These are phyloP conservation scores for Cyclophora punctaria DNA, from an alignment of 2,888 invertebrate species.

Conservation along the genomic window DNA sequence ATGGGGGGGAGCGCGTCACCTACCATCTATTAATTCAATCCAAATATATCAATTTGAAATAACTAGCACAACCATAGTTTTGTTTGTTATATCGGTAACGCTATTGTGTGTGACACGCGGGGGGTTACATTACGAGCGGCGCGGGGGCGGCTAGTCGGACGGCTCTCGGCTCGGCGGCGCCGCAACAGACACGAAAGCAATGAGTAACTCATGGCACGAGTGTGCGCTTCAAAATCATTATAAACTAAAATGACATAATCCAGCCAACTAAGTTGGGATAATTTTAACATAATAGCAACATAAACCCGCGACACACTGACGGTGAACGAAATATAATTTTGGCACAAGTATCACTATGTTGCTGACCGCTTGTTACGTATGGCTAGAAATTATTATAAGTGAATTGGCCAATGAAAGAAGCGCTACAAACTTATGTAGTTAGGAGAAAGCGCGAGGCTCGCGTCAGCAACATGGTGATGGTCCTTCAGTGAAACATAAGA, in stretches of 20 bases:
- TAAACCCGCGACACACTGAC: constrained; percentile 49
- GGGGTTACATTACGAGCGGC: constrained; percentile 28
- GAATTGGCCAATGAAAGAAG: constrained; percentile 25
- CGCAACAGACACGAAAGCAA: constrained; percentile 35
- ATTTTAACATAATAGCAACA: constrained; percentile 49
- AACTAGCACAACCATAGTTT: constrained; percentile 73
- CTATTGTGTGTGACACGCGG: constrained; percentile 45
- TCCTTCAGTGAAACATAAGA: constrained; percentile 28
- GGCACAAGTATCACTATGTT: constrained; percentile 54
- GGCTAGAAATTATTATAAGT: constrained; percentile 20
- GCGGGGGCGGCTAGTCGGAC: constrained; percentile 18
- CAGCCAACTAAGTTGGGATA: constrained; percentile 70
- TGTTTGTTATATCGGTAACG: constrained; percentile 55
- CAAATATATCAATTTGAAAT: constrained; percentile 68
- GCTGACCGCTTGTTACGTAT: constrained; percentile 33
- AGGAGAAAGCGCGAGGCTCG: constrained; percentile 24
- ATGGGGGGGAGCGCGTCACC: constrained; percentile 46
- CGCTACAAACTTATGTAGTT: constrained; percentile 17
- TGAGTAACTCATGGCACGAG: constrained; percentile 37
- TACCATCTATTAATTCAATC: constrained; percentile 39
- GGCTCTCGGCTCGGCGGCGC: constrained; percentile 35
- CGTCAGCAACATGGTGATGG: constrained; percentile 49
- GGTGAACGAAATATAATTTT: constrained; percentile 33
- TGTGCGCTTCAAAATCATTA: constrained; percentile 34
- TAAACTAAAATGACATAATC: constrained; percentile 44